A percentile compares a stretch with the other conserved stretches of the same genome.
Evolutionary conservation across 37 sponge, comb jelly and placozoan species (phyloP).

Genomic region (Theonella swinhoei): DNA sequence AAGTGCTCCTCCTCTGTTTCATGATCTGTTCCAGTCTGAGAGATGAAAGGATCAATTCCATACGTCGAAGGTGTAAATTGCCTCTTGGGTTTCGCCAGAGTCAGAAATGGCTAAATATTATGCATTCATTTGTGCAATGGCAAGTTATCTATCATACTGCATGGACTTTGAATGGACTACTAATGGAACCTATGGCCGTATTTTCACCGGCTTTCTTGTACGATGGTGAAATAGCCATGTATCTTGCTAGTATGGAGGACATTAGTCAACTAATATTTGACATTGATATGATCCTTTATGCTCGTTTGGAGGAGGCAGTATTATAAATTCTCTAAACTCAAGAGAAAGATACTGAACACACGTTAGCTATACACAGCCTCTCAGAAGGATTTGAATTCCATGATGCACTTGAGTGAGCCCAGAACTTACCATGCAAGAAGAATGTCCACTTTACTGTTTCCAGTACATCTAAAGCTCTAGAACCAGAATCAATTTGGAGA

Average conservation of each 20-base stretch:
- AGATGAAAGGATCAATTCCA: neutral
- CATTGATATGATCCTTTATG: neutral
- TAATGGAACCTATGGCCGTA: conserved; percentile 35
- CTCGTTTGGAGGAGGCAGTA: neutral
- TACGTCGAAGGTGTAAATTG: neutral
- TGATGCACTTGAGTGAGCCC: too few relatives aligned
- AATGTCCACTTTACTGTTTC: too few relatives aligned
- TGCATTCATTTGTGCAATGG: conserved; percentile 70
- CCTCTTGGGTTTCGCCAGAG: conserved; percentile 10
- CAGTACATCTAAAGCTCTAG: too few relatives aligned
- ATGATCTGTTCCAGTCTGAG: conserved; percentile 12
- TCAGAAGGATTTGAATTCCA: too few relatives aligned
- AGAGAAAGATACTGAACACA: too few relatives aligned
- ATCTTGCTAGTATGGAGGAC: neutral
- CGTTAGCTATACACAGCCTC: too few relatives aligned
- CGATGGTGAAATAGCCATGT: conserved; percentile 51
- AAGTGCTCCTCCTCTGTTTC: conserved; percentile 42
- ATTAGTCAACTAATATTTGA: neutral
- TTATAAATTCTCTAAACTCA: too few relatives aligned
- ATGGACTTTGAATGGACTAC: conserved; percentile 34
- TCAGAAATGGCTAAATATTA: conserved; percentile 27
- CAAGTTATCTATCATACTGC: conserved; percentile 52
- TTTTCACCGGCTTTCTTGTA: conserved; percentile 35
- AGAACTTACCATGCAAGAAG: too few relatives aligned
- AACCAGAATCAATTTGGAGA: too few relatives aligned